A percentile compares a stretch with the other conserved stretches of the same genome.
phyloP scores from a whole-genome alignment of 2,113 vertebrate species.

The Tenebrosternarchus preto region DNA sequence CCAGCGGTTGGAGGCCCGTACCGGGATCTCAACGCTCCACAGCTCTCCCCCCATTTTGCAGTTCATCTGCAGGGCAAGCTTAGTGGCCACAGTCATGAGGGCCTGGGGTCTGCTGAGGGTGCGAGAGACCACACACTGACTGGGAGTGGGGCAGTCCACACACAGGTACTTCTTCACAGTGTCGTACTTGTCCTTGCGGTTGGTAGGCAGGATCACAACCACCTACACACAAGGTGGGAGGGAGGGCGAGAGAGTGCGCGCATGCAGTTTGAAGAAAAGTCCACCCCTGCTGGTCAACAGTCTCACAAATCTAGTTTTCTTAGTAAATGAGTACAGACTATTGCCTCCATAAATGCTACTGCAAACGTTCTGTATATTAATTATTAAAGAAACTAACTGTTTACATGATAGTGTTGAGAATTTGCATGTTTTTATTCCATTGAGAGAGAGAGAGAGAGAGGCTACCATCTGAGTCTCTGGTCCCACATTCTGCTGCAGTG shows the following conservation, averaged over 20 bases:
- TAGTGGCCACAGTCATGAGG: constrained; percentile 85
- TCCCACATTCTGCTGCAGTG: constrained; percentile 80
- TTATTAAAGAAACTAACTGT: too few relatives aligned
- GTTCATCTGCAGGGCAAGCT: constrained; percentile 91
- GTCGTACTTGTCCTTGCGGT: constrained; percentile 91
- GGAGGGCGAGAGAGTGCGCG: too few relatives aligned
- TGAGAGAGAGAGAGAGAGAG: constrained; percentile 4
- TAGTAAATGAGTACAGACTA: too few relatives aligned
- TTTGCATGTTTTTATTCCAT: too few relatives aligned
- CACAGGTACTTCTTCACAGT: constrained; percentile 92
- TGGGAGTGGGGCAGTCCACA: constrained; percentile 88
- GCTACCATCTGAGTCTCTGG: constrained; percentile 84
- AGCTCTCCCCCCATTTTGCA: constrained; percentile 98
- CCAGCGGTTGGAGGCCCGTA: constrained; percentile 65
- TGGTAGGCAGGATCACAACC: constrained; percentile 84
- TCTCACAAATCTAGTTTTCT: too few relatives aligned
- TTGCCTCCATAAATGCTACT: too few relatives aligned
- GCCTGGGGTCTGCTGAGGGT: constrained; percentile 84
- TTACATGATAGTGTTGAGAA: too few relatives aligned
- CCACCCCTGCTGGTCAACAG: too few relatives aligned
- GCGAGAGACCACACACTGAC: constrained; percentile 88
- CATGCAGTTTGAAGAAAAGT: too few relatives aligned
- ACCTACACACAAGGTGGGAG: constrained; percentile 74
- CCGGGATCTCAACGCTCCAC: constrained; percentile 92
- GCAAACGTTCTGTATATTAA: too few relatives aligned